Conservation (phyloP, 1,140 invertebrate species). For the Euwallacea fornicatus region DNA sequence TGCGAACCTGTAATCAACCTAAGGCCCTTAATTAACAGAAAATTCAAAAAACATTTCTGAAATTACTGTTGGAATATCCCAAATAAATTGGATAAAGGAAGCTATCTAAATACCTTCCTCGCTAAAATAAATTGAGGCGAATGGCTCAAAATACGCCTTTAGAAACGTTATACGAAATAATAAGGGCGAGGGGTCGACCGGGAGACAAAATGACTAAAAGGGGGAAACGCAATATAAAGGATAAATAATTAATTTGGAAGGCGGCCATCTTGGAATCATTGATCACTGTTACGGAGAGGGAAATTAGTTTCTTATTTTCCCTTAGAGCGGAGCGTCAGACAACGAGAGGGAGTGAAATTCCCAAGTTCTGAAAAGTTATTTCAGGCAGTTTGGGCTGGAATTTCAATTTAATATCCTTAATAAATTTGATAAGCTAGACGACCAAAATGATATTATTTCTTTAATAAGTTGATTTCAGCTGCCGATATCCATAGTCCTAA, state of each 20-base stretch:
- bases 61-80: background rate
- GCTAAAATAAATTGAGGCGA: conserved; percentile 18
- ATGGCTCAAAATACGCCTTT: conserved; percentile 26
- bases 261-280: conserved; percentile 38
- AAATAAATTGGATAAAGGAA: conserved; percentile 3
- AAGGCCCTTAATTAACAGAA: too few species aligned
- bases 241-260: conserved; percentile 39
- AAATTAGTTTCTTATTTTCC: conserved; percentile 39
- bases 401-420: too few species aligned
- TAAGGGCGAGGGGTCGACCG: conserved; percentile 3
- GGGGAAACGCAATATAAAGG: conserved; percentile 39
- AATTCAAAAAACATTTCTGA: too few species aligned
- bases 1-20: too few species aligned
- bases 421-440: too few species aligned
- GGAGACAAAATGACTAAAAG: conserved; percentile 38
- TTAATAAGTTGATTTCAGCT: too few species aligned
- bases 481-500: too few species aligned
- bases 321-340: background rate
- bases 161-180: conserved; percentile 30
- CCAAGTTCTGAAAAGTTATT: conserved; percentile 24
- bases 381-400: background rate
- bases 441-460: background rate
- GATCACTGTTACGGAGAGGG: conserved; percentile 37
- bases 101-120: conserved; percentile 12
- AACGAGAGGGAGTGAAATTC: conserved; percentile 4